Evolutionary conservation across 2,797 vertebrate genomes (phyloP), one percentile per base, ranked within the genome.

Genomic region (Tiaroga cobitis): DNA sequence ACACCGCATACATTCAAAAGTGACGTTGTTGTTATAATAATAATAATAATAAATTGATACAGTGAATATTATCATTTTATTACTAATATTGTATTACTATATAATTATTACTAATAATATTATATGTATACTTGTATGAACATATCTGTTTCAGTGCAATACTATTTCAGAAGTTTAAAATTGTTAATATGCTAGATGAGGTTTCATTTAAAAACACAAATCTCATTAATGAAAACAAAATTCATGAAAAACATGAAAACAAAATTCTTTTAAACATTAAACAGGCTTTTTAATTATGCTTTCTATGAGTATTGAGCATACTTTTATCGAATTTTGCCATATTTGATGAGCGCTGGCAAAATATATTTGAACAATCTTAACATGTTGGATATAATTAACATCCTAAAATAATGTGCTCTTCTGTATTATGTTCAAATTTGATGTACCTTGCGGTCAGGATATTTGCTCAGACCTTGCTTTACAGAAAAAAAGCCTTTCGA

Each of bases 351-450:
- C 3, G 1, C 41, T 32, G 78, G 37, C 46, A 39, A 16, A 67
- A 76, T 54, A 51, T 75, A 13, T 37, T 76, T 54, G 0, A 67
- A 65, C 34, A 29, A 8, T 39, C 24, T 24, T 77, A 34, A n/a
- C 56, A 76, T 37, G 29, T 51, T 76, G 46, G 8, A 84, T 39
- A 68, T 39, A 54, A 84, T 77, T 56, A 69, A 84, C 63, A 76
- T 54, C n/a, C 1, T 43, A 41, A 83, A 68, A 39, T 49, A 54
- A 8, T 16, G 16, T 39, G 37, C 13, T 41, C 19, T 59, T 59
- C 10, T 24, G 4, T n/a, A 29, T 69, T 59, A 26, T 61, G 39
- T 74, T 19, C 26, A 82, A 74, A 65, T 74, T 26, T 56, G 15
- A 78, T 84, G 49, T 68, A 59, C 18, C 51, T 56, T 43, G 18